Evolutionary conservation across 2,888 invertebrate species (phyloP).

Genomic region (Cheilosia impressa): DNA sequence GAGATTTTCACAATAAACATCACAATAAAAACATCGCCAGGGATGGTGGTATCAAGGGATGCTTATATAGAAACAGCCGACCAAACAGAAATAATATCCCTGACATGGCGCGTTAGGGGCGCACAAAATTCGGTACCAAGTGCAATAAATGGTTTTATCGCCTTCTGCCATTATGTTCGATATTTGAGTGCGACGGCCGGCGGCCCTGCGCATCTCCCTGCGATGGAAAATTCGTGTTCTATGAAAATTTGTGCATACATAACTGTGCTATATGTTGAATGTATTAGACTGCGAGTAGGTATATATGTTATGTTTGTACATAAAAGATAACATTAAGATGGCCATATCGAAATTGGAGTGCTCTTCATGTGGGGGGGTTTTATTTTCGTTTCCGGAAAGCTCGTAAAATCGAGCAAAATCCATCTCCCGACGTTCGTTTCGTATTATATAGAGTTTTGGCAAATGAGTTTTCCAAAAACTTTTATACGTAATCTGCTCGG

Average conservation of each 20-base stretch:
- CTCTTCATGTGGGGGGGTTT: conserved; percentile 50
- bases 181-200: conserved; percentile 61
- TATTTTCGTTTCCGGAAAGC: conserved; percentile 70
- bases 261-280: conserved; percentile 38
- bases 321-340: conserved; percentile 52
- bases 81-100: conserved; percentile 51
- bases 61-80: conserved; percentile 29
- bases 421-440: conserved; percentile 50
- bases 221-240: conserved; percentile 56
- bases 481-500: conserved; percentile 43
- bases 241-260: conserved; percentile 78
- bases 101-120: conserved; percentile 39
- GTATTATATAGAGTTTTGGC: conserved; percentile 51
- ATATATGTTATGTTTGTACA: conserved; percentile 17
- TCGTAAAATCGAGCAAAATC: conserved; percentile 66
- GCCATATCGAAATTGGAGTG: conserved; percentile 63
- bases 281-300: not conserved
- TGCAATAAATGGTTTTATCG: conserved; percentile 69
- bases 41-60: conserved; percentile 42
- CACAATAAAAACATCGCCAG: conserved; percentile 56
- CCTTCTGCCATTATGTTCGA: conserved; percentile 62
- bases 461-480: conserved; percentile 69
- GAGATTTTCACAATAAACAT: conserved; percentile 68
- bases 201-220: conserved; percentile 21
- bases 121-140: conserved; percentile 60